Conservation (phyloP, 2,113 vertebrate genomes). For the Blennius ocellaris region DNA sequence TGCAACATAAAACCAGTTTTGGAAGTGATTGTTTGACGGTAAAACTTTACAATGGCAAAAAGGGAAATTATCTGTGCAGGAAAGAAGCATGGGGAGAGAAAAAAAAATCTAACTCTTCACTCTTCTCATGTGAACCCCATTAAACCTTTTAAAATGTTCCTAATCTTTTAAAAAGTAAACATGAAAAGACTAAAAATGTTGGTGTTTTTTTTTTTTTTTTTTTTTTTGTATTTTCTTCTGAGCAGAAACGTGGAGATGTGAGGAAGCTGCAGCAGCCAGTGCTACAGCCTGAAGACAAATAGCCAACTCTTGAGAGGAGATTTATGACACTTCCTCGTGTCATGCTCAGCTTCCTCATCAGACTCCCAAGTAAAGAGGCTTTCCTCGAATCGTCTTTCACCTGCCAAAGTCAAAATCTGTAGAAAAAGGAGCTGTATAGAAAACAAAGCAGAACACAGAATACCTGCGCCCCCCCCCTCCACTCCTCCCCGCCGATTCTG, state of each 20-base stretch:
- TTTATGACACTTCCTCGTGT: constrained; percentile 54
- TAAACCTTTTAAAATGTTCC: constrained; percentile 50
- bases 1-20: constrained; percentile 36
- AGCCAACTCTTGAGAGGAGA: constrained; percentile 48
- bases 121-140: constrained; percentile 65
- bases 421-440: constrained; percentile 25
- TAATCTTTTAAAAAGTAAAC: constrained; percentile 44
- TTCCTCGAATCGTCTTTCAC: not conserved
- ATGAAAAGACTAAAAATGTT: constrained; percentile 45
- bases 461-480: not conserved
- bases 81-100: constrained; percentile 39
- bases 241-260: constrained; percentile 57
- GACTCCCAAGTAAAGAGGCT: constrained; percentile 17
- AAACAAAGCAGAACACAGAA: constrained; percentile 24
- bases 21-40: constrained; percentile 20
- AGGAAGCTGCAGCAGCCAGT: constrained; percentile 76
- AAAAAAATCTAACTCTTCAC: constrained; percentile 34
- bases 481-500: constrained; percentile 35
- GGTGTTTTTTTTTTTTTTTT: constrained; percentile 22
- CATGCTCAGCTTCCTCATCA: constrained; percentile 1
- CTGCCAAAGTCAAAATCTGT: constrained; percentile 22
- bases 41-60: constrained; percentile 41
- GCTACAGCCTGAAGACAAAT: constrained; percentile 72
- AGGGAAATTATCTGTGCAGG: constrained; percentile 14
- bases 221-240: constrained; percentile 36